phyloP scores from a whole-genome alignment of 2,113 vertebrate genomes.

The Morone saxatilis region DNA sequence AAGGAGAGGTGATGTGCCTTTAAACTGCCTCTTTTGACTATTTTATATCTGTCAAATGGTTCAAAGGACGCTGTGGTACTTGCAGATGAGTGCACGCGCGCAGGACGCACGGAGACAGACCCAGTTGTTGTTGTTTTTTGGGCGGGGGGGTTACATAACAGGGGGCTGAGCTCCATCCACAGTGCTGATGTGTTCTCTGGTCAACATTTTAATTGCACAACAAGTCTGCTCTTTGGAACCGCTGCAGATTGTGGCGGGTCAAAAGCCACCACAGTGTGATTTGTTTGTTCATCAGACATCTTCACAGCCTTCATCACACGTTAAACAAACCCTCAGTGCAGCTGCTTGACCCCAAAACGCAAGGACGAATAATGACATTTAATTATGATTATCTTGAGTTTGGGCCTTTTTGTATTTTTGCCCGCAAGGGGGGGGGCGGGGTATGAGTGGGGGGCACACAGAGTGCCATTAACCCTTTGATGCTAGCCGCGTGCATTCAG shows the following conservation, averaged over 20 bases:
- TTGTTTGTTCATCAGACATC: constrained; percentile 24
- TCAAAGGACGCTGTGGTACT: neutral
- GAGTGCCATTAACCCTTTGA: constrained; percentile 81
- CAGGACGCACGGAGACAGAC: constrained; percentile 13
- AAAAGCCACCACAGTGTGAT: constrained; percentile 42
- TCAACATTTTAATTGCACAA: constrained; percentile 69
- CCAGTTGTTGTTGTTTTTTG: constrained; percentile 1
- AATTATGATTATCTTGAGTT: constrained; percentile 61
- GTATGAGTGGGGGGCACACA: constrained; percentile 7
- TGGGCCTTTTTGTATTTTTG: constrained; percentile 44
- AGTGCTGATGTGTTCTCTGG: constrained; percentile 28
- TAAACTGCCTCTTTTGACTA: too few relatives aligned
- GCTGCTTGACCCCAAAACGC: constrained; percentile 17
- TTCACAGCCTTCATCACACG: neutral
- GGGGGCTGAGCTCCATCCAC: constrained; percentile 8
- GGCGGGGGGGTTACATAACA: constrained; percentile 61
- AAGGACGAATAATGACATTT: constrained; percentile 53
- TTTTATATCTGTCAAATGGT: neutral
- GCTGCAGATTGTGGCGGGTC: constrained; percentile 47
- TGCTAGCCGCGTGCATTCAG: constrained; percentile 75
- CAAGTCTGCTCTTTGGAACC: constrained; percentile 60
- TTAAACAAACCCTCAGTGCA: neutral
- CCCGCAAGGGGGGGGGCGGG: neutral
- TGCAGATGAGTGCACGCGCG: neutral
- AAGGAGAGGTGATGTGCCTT: neutral